phyloP scores from a whole-genome alignment of 2,113 vertebrate genomes.

The Oncorhynchus keta region DNA sequence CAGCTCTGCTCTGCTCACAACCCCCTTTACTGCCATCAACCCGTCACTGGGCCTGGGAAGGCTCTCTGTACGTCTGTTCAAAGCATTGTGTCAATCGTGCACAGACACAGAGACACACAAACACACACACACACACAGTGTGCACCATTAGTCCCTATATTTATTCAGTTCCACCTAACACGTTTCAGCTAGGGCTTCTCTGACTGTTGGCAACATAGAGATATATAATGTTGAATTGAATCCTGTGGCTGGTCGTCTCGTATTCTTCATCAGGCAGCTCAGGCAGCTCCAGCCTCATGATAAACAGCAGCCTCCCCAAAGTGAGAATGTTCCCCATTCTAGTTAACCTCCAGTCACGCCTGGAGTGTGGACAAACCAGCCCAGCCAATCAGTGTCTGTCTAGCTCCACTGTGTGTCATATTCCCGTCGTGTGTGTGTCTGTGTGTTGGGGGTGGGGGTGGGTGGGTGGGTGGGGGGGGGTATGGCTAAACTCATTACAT shows the following conservation, averaged over 20 bases:
- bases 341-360: constrained; percentile 1
- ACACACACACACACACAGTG: not conserved
- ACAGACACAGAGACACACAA: not conserved
- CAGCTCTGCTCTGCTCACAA: not conserved
- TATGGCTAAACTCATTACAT: not conserved
- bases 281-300: not conserved
- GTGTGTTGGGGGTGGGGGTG: too few species aligned
- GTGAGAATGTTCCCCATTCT: not conserved
- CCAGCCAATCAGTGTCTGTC: constrained; percentile 29
- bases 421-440: too few species aligned
- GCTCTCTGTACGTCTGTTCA: not conserved
- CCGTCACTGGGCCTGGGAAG: not conserved
- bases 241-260: too few species aligned
- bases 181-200: too few species aligned
- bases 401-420: not conserved
- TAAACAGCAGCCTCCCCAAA: not conserved
- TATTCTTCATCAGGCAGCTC: too few species aligned
- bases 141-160: too few species aligned
- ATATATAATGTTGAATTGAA: too few species aligned
- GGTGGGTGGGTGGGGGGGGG: too few species aligned
- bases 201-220: too few species aligned
- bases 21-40: not conserved
- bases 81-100: not conserved
- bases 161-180: too few species aligned
- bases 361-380: not conserved